Evolutionary conservation across 2,113 vertebrate genomes (phyloP), one percentile per base, ranked within the genome.

Genomic region (Halcyon senegalensis): DNA sequence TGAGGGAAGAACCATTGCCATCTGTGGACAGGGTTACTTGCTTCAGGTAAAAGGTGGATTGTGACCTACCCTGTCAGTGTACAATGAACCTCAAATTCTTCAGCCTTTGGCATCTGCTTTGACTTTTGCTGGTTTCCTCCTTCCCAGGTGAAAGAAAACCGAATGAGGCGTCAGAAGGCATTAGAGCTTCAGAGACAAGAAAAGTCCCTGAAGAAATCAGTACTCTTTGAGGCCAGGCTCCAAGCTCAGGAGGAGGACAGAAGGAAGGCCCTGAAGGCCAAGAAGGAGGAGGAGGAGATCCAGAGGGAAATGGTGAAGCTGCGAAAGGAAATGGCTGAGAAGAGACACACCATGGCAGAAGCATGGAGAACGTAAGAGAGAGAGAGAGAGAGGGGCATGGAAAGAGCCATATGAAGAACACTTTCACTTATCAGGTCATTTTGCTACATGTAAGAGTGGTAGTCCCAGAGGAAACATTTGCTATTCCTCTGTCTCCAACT

Each of bases 81-180:
- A 67, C 31, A 53, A 4, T 33, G 24, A 93, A 35, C 41, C 64
- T 76, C 59, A 93, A 5, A 68, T 84, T 58, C 59, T 70, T 89
- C 69, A 80, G 24, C 89, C 75, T 87, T 79, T 68, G 84, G 19
- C 13, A 6, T n/a, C 48, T 78, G 50, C 87, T 89, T 91, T 95
- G 39, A 86, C 31, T 74, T 93, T 58, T 77, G 11, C 67, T 19
- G 3, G 69, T 68, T 84, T 95, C 59, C 64, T 84, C 31, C 55
- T 88, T 85, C 63, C 37, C 81, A 99, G 99, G 99, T 99, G 63
- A 99, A 98, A 90, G 99, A 99, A 98, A 99, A 99, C 92, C 98
- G 98, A 53, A 69, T 97, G 24, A 98, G 59, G 91, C 95, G 75
- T 78, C 98, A 99, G 64, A 98, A 98, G 39, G 98, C 97, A 62